Conservation (phyloP, 2,797 vertebrate genomes). For the Micropoecilia bifurca region DNA sequence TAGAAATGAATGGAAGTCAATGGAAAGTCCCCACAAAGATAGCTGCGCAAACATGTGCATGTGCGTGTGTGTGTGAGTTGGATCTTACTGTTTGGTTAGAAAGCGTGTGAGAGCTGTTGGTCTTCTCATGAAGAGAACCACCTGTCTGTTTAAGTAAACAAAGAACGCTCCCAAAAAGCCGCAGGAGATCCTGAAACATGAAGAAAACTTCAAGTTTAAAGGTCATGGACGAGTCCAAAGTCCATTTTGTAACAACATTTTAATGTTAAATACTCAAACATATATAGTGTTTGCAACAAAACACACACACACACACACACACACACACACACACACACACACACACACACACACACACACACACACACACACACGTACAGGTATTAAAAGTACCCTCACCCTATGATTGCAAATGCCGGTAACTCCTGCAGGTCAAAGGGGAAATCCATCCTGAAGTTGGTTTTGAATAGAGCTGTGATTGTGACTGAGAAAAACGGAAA, state of each 20-base stretch:
- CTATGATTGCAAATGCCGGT: slow-evolving; percentile 94
- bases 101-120: slow-evolving; percentile 88
- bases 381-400: slow-evolving; percentile 78
- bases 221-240: background rate
- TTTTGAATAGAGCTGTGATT: slow-evolving; percentile 97
- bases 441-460: slow-evolving; percentile 96
- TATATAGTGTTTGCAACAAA: background rate
- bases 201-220: background rate
- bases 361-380: background rate
- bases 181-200: slow-evolving; percentile 87
- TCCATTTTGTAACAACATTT: background rate
- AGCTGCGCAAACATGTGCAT: background rate
- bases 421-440: slow-evolving; percentile 97
- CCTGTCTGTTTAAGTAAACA: slow-evolving; percentile 96
- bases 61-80: slow-evolving; percentile 20
- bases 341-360: no score
- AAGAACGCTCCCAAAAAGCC: slow-evolving; percentile 97
- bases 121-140: slow-evolving; percentile 92
- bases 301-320: background rate
- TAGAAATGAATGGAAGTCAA: no score
- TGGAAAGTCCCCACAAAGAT: no score
- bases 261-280: background rate
- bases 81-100: slow-evolving; percentile 92
- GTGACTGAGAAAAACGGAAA: slow-evolving; percentile 81
- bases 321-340: no score